A percentile compares a stretch with the other conserved stretches of the same genome.
These are phyloP conservation scores for Thelaira solivaga DNA, from an alignment of 2,888 invertebrate species.

Conservation along the genomic window DNA sequence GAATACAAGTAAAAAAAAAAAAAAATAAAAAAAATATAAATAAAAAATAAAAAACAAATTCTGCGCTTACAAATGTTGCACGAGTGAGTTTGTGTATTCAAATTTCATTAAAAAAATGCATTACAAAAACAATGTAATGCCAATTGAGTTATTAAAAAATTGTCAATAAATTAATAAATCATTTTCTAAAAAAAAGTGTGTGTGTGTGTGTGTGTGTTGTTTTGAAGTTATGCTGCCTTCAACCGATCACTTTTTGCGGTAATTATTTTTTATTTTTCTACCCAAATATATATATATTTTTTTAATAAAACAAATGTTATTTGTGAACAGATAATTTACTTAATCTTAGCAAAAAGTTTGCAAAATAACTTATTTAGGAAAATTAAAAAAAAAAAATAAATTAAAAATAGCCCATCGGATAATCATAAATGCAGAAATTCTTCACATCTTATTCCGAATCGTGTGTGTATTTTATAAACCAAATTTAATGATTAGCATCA, in stretches of 20 bases:
- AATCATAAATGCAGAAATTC: no score
- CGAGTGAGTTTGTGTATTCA: no score
- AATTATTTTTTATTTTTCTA: neutral
- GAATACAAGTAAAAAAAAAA: neutral
- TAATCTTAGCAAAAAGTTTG: no score
- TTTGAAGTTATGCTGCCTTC: slow-evolving; percentile 47
- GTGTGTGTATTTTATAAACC: no score
- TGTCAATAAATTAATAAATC: neutral
- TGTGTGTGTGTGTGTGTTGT: neutral
- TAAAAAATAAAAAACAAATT: neutral
- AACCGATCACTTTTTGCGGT: slow-evolving; percentile 57
- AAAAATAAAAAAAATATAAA: neutral
- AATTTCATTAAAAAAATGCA: slow-evolving; percentile 38
- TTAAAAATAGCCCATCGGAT: no score
- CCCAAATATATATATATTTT: neutral
- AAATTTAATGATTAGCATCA: no score
- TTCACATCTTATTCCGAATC: no score
- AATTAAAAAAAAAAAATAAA: no score
- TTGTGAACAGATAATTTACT: no score
- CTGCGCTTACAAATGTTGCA: no score
- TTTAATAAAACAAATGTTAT: no score
- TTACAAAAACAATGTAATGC: slow-evolving; percentile 21
- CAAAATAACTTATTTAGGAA: no score
- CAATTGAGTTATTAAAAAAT: neutral
- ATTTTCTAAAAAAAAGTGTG: neutral